Evolutionary conservation across 2,888 invertebrate species (phyloP), one percentile per base, ranked within the genome.

Genomic region (Megastigmus dorsalis): DNA sequence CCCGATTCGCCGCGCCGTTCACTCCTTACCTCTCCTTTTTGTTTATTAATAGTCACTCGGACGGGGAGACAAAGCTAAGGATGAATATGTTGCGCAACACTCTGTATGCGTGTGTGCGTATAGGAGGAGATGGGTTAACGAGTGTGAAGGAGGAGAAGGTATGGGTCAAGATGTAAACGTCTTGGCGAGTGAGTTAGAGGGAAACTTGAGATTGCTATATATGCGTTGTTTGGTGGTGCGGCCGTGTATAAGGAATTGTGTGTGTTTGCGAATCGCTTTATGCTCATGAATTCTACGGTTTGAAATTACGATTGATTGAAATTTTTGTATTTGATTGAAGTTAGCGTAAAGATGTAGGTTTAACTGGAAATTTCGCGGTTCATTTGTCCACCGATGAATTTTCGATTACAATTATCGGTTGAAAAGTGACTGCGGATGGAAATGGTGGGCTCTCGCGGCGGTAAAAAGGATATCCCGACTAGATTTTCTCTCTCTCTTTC

Each of bases 181-280:
- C 66, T 59, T 33, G 59, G n/a, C n/a, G 59, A 57, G 60, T 45
- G 73, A 73, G 23, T 60, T 73, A 67, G 54, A 66, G 59, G 65
- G 71, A 71, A 65, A 71, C 57, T 57, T 41, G 71, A 71, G 63
- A 63, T 45, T 43, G 20, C 26, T 55, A 13, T n/a, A n/a, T 45
- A 10, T 6, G 33, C 38, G 50, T 20, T 7, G 13, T 23, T n/a
- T 20, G 41, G 13, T 13, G 41, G 3, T 3, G 41, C 3, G n/a
- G n/a, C 13, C 6, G 41, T n/a, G n/a, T n/a, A 41, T 41, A 41
- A n/a, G 15, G 18, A 18, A 18, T 10, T 45, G 45, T 3, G 18
- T 9, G 15, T 18, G 45, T 18, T 2, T 18, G 38, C 45, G 45
- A n/a, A n/a, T n/a, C n/a, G n/a, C n/a, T n/a, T 45, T 18, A 45